Evolutionary conservation across 2,888 invertebrate genomes (phyloP), one percentile per base, ranked within the genome.

Genomic region (Biston stratarius): DNA sequence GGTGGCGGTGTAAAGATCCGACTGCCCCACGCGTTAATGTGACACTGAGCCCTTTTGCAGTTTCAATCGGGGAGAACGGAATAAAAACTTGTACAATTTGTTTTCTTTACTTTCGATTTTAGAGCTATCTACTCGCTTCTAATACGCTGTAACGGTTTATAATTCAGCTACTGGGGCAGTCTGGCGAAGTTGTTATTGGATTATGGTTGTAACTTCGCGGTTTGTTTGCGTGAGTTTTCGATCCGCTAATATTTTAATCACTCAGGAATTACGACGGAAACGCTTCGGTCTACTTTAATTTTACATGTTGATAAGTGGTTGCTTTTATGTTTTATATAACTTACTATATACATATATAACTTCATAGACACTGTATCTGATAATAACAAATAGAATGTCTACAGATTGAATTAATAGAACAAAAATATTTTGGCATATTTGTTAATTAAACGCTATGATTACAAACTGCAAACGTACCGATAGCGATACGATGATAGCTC

Each of bases 1-100:
- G 72, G 77, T 76, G 72, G 72, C 71, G 73, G 74, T 73, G 71
- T 68, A 76, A 75, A 79, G 72, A 75, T 75, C 65, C 77, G 44
- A 48, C 67, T 51, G 63, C 56, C 33, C 55, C 77, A 73, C 76
- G 78, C 77, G 79, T 83, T 87, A 87, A 89, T 87, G 86, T 84
- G 85, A 85, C 85, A 79, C 79, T 83, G 83, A 86, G 80, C 77
- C 82, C 78, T 78, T 77, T 65, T 42, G 52, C 58, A 72, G 69
- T 71, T 59, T 24, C 38, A 33, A 56, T 61, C 38, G 45, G 38
- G 38, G 24, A 51, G 36, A 24, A 51, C 34, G n/a, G 45, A 57
- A 60, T 40, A 34, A 57, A 52, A 61, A 52, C 61, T 61, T 57
- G 33, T 40, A 56, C 58, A 53, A 49, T 58, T 67, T 60, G 55